These are phyloP conservation scores for Lasioglossum calceatum DNA, from an alignment of 2,888 invertebrate genomes.

Conservation along the genomic window DNA sequence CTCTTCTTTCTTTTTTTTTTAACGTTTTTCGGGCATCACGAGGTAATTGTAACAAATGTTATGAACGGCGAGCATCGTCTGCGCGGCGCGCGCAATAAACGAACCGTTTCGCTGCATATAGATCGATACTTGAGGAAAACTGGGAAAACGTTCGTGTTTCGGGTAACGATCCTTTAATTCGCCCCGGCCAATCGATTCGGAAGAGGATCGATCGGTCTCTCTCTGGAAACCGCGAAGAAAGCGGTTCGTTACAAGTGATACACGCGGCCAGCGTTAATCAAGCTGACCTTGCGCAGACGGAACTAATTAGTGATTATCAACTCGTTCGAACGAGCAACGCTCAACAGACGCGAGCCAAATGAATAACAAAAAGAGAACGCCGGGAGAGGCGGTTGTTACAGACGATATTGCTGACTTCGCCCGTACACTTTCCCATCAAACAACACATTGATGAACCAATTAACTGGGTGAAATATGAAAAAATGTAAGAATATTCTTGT, in stretches of 20 bases:
- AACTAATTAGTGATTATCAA: conserved; percentile 59
- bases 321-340: conserved; percentile 32
- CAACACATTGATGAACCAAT: no score
- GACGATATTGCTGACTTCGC: neutral
- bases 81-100: conserved; percentile 29
- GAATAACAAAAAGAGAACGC: conserved; percentile 16
- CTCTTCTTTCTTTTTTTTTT: neutral
- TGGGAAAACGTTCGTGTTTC: neutral
- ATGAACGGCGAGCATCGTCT: conserved; percentile 30
- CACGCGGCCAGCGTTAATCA: conserved; percentile 50
- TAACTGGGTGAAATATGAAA: no score
- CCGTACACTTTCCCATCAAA: neutral
- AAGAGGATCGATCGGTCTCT: conserved; percentile 22
- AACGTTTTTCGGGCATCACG: neutral
- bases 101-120: conserved; percentile 18
- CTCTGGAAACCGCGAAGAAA: conserved; percentile 31
- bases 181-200: no score
- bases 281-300: conserved; percentile 47
- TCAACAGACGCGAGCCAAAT: conserved; percentile 5
- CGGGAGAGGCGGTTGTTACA: neutral
- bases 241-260: conserved; percentile 40
- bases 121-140: conserved; percentile 22
- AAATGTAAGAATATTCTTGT: no score
- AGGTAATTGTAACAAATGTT: conserved; percentile 61
- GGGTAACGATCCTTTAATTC: neutral